Conservation (phyloP, 1,140 invertebrate species). For the Oedothorax gibbosus region DNA sequence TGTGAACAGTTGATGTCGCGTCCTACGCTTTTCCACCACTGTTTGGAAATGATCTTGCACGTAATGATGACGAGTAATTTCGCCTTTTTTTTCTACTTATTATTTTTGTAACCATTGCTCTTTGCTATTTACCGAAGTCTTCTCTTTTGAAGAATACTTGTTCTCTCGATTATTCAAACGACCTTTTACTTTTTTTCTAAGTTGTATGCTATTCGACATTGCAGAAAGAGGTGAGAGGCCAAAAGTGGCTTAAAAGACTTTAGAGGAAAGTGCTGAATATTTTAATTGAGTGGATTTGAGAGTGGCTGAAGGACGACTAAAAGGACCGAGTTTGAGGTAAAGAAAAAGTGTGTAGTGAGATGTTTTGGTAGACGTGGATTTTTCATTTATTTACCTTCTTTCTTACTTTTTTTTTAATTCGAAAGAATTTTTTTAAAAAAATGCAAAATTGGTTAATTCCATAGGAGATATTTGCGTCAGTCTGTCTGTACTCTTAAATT, state of each 20-base stretch:
- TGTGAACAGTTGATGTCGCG: conserved; percentile 37
- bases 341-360: no score
- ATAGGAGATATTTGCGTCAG: no score
- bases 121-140: background rate
- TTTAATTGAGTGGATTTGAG: conserved; percentile 12
- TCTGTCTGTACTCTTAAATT: no score
- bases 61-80: conserved; percentile 16
- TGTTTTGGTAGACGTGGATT: no score
- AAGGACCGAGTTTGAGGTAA: no score
- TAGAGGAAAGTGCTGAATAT: conserved; percentile 20
- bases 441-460: no score
- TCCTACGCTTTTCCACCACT: conserved; percentile 39
- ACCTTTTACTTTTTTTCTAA: background rate
- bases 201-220: background rate
- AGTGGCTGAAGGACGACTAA: no score
- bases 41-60: conserved; percentile 22
- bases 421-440: no score
- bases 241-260: background rate
- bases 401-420: no score
- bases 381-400: no score
- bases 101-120: conserved; percentile 3
- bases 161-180: conserved; percentile 29
- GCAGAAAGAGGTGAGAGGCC: conserved; percentile 1
- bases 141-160: conserved; percentile 20
- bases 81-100: conserved; percentile 12